Evolutionary conservation across 1,140 invertebrate species (phyloP).

Genomic region (Rhopalosiphum maidis): DNA sequence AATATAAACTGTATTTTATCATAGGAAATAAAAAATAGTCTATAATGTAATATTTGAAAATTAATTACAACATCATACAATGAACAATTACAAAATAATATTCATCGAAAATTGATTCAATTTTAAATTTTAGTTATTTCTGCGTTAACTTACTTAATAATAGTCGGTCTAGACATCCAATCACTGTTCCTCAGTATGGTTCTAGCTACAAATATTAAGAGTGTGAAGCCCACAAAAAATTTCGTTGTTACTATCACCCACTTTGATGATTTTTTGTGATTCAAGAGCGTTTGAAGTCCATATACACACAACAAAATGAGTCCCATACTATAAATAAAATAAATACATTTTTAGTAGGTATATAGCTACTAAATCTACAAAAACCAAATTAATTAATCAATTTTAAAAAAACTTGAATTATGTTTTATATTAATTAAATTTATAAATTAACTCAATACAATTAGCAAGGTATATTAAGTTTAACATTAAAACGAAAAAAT

Average conservation of each 20-base stretch:
- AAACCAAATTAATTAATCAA: background rate
- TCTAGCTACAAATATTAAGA: slow-evolving; percentile 70
- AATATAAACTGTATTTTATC: background rate
- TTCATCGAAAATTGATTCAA: background rate
- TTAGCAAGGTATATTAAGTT: background rate
- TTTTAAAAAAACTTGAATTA: background rate
- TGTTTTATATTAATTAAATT: background rate
- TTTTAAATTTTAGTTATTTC: background rate
- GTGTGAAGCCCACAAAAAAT: slow-evolving; percentile 48
- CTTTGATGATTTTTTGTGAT: slow-evolving; percentile 62
- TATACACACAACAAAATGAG: slow-evolving; percentile 71
- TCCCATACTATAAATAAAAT: slow-evolving; percentile 68
- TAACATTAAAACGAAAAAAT: background rate
- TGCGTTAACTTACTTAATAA: slow-evolving; percentile 69
- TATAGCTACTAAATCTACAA: background rate
- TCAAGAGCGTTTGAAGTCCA: slow-evolving; percentile 71
- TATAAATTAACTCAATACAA: background rate
- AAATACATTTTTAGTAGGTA: background rate
- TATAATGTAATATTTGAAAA: background rate
- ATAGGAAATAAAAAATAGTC: background rate
- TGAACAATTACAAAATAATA: background rate
- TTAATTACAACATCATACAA: background rate
- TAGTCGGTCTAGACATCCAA: slow-evolving; percentile 78
- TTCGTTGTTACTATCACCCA: background rate
- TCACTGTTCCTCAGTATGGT: slow-evolving; percentile 77